Evolutionary conservation across 2,113 vertebrate species (phyloP), one percentile per base, ranked within the genome.

Genomic region (Oncorhynchus keta): DNA sequence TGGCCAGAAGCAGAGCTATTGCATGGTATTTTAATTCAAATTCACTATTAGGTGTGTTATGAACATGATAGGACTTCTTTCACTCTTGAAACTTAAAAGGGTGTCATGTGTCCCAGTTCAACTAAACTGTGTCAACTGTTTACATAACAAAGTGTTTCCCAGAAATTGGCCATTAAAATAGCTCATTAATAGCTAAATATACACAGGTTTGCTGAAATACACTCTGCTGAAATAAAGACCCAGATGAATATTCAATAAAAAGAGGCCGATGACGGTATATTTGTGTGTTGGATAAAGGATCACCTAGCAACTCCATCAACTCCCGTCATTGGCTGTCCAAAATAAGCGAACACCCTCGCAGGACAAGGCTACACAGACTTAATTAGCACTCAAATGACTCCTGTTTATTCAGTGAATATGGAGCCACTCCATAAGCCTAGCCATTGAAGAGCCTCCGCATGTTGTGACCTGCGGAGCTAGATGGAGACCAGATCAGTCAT

Each of bases 231-330:
- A 88, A 91, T 81, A 90, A 88, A 91, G 79, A 90, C 86, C 24
- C 26, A 79, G 83, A 75, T 90, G 78, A 85, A 89, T 91, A 87
- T 90, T 89, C 57, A 91, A 82, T 88, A 81, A 79, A 74, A 73
- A 69, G 76, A 86, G 75, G 68, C 87, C 89, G 80, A 79, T 81
- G 81, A 80, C 74, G 26, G 51, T 45, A 76, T 55, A 55, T 55
- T 55, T 18, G 80, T 85, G 92, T 90, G 89, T 90, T 89, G 89
- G 88, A 88, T 92, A 91, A 91, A 86, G 78, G 79, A 86, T 91
- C 80, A 82, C 90, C 86, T 91, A 91, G 91, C 92, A 94, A 93
- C 91, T 70, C 13, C 82, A 75, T 86, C 88, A 87, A 76, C 84
- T 86, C 76, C 81, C 51, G 81, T 28, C 81, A 83, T 76, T 75